A percentile compares a stretch with the other conserved stretches of the same genome.
These are phyloP conservation scores for Uloborus diversus DNA, from an alignment of 1,140 invertebrate genomes.

Conservation along the genomic window DNA sequence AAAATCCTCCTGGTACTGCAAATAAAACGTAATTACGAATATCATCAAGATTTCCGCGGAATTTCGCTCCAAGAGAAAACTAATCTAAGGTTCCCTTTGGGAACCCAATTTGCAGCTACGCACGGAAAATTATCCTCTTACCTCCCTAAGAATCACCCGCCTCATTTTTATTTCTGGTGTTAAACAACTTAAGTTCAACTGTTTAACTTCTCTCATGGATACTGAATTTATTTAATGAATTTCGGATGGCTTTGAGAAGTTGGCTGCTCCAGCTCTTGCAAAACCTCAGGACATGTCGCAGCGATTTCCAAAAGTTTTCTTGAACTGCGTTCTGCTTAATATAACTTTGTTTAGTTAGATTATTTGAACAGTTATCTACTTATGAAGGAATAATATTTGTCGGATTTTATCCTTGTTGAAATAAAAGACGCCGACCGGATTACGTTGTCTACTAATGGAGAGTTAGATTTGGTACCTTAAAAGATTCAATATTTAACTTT, in stretches of 20 bases:
- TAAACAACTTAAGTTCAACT: background rate
- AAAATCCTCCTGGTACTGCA: background rate
- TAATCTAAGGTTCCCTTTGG: background rate
- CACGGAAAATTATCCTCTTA: background rate
- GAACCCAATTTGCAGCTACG: background rate
- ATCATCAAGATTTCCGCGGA: background rate
- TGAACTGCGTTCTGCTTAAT: background rate
- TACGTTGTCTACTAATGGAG: no score
- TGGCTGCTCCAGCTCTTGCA: background rate
- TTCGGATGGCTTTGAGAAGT: background rate
- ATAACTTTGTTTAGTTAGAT: background rate
- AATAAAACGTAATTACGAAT: background rate
- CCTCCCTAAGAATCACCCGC: no score
- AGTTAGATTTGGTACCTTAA: no score
- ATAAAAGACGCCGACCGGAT: no score
- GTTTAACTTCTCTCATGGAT: background rate
- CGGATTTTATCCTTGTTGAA: no score
- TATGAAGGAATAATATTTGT: no score
- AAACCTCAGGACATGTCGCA: background rate
- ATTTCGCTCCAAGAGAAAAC: background rate
- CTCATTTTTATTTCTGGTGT: background rate
- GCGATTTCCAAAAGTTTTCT: background rate
- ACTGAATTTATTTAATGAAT: background rate
- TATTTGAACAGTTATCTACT: background rate
- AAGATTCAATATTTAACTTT: no score